phyloP scores from a whole-genome alignment of 2,113 vertebrate species.

The Tamias sibiricus region DNA sequence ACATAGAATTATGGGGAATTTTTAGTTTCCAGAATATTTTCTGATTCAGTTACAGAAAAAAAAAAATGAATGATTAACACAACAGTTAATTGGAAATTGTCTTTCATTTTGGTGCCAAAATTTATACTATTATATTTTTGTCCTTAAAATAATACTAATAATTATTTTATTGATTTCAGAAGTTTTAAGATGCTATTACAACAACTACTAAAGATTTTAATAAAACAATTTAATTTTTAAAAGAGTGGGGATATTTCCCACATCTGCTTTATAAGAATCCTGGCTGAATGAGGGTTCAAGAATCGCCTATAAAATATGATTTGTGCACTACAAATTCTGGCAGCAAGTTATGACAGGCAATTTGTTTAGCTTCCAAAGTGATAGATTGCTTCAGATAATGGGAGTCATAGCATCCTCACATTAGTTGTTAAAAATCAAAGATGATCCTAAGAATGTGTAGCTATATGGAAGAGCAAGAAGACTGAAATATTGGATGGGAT shows the following conservation, averaged over 20 bases:
- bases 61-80: background rate
- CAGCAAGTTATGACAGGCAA: background rate
- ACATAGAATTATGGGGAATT: conserved; percentile 76
- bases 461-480: background rate
- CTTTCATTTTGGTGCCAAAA: background rate
- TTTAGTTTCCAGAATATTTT: conserved; percentile 76
- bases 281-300: background rate
- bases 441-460: background rate
- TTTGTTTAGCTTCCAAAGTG: background rate
- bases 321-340: background rate
- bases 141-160: background rate
- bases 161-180: background rate
- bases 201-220: background rate
- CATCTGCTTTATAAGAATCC: background rate
- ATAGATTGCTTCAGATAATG: background rate
- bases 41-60: conserved; percentile 53
- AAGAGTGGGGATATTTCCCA: background rate
- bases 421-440: background rate
- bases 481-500: background rate
- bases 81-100: background rate
- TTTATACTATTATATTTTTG: background rate
- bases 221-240: background rate
- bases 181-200: background rate
- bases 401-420: background rate
- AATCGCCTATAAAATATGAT: background rate